Conservation (phyloP, 2,888 invertebrate genomes). For the Hoplodrina ambigua region DNA sequence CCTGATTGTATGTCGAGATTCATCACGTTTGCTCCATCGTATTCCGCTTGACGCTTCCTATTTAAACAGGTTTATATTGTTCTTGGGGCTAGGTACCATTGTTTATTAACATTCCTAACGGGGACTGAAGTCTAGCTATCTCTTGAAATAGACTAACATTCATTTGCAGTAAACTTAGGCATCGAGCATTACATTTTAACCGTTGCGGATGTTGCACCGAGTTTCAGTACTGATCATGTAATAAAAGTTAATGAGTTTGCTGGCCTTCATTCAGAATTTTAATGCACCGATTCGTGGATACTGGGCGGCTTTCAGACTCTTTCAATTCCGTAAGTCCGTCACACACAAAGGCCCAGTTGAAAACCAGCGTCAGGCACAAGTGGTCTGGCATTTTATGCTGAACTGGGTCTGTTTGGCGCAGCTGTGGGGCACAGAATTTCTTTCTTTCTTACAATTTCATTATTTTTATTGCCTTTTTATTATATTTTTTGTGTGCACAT, state of each 20-base stretch:
- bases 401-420: too few species aligned
- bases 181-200: not conserved
- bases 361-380: too few species aligned
- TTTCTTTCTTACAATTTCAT: too few species aligned
- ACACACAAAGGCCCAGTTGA: too few species aligned
- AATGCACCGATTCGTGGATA: too few species aligned
- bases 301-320: too few species aligned
- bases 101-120: slow-evolving; percentile 55
- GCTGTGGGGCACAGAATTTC: too few species aligned
- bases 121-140: slow-evolving; percentile 26
- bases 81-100: slow-evolving; percentile 24
- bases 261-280: not conserved
- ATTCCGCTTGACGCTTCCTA: slow-evolving; percentile 31
- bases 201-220: not conserved
- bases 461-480: too few species aligned
- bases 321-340: too few species aligned
- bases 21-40: slow-evolving; percentile 41
- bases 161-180: not conserved
- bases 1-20: slow-evolving; percentile 52
- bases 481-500: too few species aligned
- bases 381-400: too few species aligned
- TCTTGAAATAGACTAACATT: slow-evolving; percentile 20
- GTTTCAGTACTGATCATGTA: not conserved
- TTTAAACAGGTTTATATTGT: slow-evolving; percentile 41
- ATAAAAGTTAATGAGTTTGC: not conserved